Evolutionary conservation across 2,113 vertebrate genomes (phyloP).

Genomic region (Halichoerus grypus): DNA sequence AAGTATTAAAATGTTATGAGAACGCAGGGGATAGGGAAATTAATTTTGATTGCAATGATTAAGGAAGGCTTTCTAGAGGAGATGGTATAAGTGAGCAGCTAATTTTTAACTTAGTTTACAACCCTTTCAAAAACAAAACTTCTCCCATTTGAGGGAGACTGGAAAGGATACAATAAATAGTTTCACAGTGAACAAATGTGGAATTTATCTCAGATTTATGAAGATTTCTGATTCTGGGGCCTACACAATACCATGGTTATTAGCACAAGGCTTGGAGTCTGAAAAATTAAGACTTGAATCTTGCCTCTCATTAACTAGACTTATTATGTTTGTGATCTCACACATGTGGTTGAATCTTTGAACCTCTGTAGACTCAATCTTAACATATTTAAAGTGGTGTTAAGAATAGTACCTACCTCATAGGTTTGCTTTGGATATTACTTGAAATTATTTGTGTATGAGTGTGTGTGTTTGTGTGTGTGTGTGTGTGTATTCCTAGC

Average conservation of each 20-base stretch:
- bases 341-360: not conserved
- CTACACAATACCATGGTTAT: not conserved
- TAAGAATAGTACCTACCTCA: not conserved
- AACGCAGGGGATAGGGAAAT: slow-evolving; percentile 54
- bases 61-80: slow-evolving; percentile 48
- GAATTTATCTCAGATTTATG: slow-evolving; percentile 43
- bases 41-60: slow-evolving; percentile 73
- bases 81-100: not conserved
- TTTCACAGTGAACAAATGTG: slow-evolving; percentile 42
- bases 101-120: slow-evolving; percentile 61
- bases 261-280: not conserved
- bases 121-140: slow-evolving; percentile 31
- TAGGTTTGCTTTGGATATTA: not conserved
- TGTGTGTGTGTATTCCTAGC: not conserved
- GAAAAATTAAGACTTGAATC: slow-evolving; percentile 1
- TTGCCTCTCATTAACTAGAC: not conserved
- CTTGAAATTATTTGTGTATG: not conserved
- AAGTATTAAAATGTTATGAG: slow-evolving; percentile 61
- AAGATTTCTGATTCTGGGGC: not conserved
- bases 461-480: not conserved
- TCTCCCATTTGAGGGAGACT: slow-evolving; percentile 15
- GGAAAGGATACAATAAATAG: slow-evolving; percentile 5
- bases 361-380: not conserved
- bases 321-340: not conserved
- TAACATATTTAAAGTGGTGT: slow-evolving; percentile 32